phyloP scores from a whole-genome alignment of 2,888 invertebrate species.

The Andrena trimmerana region DNA sequence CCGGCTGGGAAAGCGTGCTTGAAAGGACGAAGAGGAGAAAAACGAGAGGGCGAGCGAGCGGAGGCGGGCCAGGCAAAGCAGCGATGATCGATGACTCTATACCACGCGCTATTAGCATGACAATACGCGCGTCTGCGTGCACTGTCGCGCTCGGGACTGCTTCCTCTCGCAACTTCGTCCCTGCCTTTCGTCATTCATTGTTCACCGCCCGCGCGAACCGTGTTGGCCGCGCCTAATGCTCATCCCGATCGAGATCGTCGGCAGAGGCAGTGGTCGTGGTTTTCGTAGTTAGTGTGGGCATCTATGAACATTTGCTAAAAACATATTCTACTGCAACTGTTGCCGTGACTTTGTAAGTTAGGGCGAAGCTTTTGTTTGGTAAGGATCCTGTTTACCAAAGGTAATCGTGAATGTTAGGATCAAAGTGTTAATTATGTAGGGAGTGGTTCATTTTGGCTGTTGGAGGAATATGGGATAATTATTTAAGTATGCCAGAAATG shows the following conservation, averaged over 20 bases:
- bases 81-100: slow-evolving; percentile 69
- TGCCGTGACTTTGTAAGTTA: no score
- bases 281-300: neutral
- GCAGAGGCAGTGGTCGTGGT: neutral
- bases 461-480: no score
- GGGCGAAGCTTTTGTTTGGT: no score
- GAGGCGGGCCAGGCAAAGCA: slow-evolving; percentile 29
- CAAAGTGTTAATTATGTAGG: no score
- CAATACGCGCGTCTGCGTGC: slow-evolving; percentile 45
- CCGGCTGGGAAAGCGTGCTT: slow-evolving; percentile 36
- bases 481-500: no score
- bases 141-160: slow-evolving; percentile 21
- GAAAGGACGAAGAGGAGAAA: slow-evolving; percentile 31
- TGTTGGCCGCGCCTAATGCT: slow-evolving; percentile 13
- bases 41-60: slow-evolving; percentile 3
- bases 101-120: slow-evolving; percentile 64
- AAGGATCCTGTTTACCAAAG: no score
- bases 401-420: no score
- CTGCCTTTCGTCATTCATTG: slow-evolving; percentile 61
- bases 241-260: neutral
- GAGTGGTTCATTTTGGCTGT: no score
- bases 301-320: neutral
- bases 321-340: no score
- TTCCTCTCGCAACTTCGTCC: slow-evolving; percentile 40
- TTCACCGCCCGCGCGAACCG: slow-evolving; percentile 20